phyloP scores from a whole-genome alignment of 1,140 invertebrate species.

The Samia ricini region DNA sequence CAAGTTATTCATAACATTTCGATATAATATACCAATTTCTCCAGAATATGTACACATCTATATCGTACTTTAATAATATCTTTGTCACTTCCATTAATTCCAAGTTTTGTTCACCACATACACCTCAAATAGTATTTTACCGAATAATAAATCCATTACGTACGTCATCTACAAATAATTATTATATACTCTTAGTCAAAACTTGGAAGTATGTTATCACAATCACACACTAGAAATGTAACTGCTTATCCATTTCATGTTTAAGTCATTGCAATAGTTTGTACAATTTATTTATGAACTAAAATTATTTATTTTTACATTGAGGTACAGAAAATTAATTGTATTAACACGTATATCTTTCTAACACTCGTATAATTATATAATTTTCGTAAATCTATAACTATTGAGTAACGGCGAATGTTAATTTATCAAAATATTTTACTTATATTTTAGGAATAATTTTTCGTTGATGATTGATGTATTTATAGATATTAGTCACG shows the following conservation, averaged over 20 bases:
- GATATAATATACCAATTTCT: constrained; percentile 63
- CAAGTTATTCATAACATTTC: constrained; percentile 63
- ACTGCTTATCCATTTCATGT: constrained; percentile 12
- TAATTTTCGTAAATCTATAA: constrained; percentile 49
- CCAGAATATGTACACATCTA: constrained; percentile 46
- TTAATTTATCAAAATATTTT: constrained; percentile 65
- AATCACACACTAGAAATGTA: constrained; percentile 21
- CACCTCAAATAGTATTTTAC: not conserved
- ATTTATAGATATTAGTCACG: not conserved
- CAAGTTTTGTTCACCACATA: constrained; percentile 1
- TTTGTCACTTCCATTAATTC: constrained; percentile 46
- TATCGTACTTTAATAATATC: constrained; percentile 53
- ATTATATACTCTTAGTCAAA: too few species aligned
- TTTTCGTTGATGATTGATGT: constrained; percentile 51
- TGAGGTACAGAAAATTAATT: constrained; percentile 48
- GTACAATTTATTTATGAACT: constrained; percentile 6
- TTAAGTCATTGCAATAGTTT: not conserved
- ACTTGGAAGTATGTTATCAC: constrained; percentile 21
- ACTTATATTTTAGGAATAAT: constrained; percentile 56
- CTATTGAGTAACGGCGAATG: constrained; percentile 48
- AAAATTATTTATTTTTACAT: constrained; percentile 39
- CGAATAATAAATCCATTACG: not conserved
- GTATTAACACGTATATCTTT: constrained; percentile 42
- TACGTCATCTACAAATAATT: constrained; percentile 18
- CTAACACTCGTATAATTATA: constrained; percentile 46